Evolutionary conservation across 2,797 vertebrate genomes (phyloP).

Genomic region (Carapus acus): DNA sequence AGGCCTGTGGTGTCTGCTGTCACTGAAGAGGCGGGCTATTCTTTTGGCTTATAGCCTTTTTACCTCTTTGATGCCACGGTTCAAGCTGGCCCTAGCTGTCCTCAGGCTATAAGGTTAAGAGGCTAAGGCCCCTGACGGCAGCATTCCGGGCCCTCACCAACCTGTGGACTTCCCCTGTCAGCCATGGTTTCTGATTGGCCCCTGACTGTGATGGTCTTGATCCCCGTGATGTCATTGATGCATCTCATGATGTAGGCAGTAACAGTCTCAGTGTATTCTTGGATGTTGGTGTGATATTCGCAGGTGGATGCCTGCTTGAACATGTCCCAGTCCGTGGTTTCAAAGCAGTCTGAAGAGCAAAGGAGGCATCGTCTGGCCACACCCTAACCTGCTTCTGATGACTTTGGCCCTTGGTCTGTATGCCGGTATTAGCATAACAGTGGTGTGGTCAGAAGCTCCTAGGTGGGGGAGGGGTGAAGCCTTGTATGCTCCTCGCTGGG

Average conservation of each 20-base stretch:
- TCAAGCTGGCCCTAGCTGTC: too few species aligned
- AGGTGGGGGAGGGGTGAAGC: too few species aligned
- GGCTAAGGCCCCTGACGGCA: conserved; percentile 11
- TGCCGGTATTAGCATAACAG: too few species aligned
- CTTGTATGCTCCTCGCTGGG: too few species aligned
- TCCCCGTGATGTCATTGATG: conserved; percentile 8
- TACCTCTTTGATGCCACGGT: conserved; percentile 7
- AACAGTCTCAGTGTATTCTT: conserved; percentile 9
- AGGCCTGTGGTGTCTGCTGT: neutral
- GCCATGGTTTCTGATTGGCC: conserved; percentile 12
- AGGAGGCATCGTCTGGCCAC: conserved; percentile 7
- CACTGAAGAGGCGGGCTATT: neutral
- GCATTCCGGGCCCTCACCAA: neutral
- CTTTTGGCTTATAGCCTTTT: conserved; percentile 1
- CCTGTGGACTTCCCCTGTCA: conserved; percentile 8
- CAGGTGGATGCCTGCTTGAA: conserved; percentile 6
- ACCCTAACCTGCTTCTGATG: too few species aligned
- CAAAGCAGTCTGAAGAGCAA: conserved; percentile 17
- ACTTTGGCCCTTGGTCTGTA: too few species aligned
- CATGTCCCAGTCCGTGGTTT: conserved; percentile 8
- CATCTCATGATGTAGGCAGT: conserved; percentile 9
- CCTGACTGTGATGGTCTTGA: conserved; percentile 3
- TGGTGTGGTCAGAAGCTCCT: too few species aligned
- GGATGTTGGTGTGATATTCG: neutral
- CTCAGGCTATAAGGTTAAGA: neutral